Evolutionary conservation across 2,888 invertebrate genomes (phyloP).

Genomic region (Peribatodes rhomboidaria): DNA sequence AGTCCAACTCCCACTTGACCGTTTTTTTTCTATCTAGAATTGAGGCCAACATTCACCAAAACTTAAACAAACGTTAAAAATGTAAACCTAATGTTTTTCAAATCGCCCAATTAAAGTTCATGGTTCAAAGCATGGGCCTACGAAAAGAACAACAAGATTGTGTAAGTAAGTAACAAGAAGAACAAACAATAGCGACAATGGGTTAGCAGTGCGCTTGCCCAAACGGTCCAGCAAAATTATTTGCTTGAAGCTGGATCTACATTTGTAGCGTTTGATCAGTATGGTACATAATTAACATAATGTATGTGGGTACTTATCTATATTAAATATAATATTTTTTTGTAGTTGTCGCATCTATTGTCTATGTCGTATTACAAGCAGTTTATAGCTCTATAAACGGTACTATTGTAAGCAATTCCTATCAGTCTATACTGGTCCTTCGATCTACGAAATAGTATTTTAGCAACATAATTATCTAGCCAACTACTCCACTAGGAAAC

Average conservation of each 20-base stretch:
- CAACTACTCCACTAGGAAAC: constrained; percentile 56
- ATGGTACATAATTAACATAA: not conserved
- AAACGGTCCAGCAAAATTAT: not conserved
- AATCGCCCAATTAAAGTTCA: no score
- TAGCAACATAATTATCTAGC: constrained; percentile 47
- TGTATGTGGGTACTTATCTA: no score
- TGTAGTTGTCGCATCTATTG: not conserved
- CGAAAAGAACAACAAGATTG: not conserved
- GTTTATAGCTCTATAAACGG: not conserved
- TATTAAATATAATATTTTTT: no score
- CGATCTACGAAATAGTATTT: constrained; percentile 32
- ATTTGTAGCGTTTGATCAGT: not conserved
- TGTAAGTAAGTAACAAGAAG: not conserved
- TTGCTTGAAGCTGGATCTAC: not conserved
- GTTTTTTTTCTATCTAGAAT: no score
- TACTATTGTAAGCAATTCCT: constrained; percentile 22
- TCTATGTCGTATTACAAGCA: not conserved
- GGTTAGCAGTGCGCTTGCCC: not conserved
- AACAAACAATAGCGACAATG: not conserved
- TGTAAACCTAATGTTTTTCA: no score
- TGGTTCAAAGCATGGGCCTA: no score
- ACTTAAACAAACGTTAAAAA: no score
- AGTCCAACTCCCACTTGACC: no score
- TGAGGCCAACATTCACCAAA: no score
- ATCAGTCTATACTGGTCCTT: constrained; percentile 29